Evolutionary conservation across 2,113 vertebrate species (phyloP).

Genomic region (Actenoides hombroni): DNA sequence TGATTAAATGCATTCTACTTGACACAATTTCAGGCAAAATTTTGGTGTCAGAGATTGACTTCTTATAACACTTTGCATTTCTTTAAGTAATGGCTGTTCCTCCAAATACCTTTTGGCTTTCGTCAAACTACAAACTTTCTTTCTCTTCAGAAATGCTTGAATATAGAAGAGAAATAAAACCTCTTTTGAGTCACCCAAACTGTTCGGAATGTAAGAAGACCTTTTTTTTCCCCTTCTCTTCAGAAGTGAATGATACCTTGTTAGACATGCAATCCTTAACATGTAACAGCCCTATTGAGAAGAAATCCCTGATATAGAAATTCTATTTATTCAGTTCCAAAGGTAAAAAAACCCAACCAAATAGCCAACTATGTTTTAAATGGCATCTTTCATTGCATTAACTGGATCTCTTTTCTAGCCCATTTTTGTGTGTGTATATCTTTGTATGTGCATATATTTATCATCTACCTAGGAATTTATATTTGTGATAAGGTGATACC

Average conservation of each 20-base stretch:
- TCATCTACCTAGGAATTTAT: not conserved
- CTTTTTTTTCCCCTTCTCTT: not conserved
- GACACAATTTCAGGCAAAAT: constrained; percentile 22
- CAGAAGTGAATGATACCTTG: not conserved
- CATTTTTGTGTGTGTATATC: not conserved
- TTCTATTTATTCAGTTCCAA: not conserved
- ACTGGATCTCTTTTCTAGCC: not conserved
- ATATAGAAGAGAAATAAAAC: not conserved
- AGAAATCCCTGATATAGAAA: not conserved
- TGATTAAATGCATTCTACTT: not conserved
- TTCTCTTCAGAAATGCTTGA: not conserved
- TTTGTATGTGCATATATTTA: not conserved
- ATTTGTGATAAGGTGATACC: not conserved
- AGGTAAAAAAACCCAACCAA: not conserved
- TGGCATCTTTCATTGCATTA: not conserved
- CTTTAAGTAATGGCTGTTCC: not conserved
- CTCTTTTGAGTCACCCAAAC: not conserved
- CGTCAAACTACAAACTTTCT: not conserved
- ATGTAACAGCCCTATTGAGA: not conserved
- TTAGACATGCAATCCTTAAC: not conserved
- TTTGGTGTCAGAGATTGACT: not conserved
- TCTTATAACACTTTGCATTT: not conserved
- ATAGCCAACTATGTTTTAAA: not conserved
- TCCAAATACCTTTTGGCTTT: not conserved
- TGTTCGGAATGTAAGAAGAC: not conserved